A percentile compares a stretch with the other conserved stretches of the same genome.
Conservation (phyloP, 2,888 invertebrate species). For the Nomada flava region DNA sequence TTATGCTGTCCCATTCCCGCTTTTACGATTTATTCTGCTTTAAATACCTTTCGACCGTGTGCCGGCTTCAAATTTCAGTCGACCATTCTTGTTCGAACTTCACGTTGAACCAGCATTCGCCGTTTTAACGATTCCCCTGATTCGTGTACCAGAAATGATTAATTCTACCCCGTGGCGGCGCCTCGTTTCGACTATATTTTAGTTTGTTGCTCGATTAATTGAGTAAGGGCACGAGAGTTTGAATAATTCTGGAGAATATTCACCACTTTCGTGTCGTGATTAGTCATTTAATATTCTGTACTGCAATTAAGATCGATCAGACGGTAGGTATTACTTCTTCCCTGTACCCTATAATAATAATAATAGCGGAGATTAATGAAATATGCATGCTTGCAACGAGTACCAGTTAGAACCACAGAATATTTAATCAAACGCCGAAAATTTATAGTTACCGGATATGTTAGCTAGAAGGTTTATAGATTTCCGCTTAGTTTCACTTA, state of each 20-base stretch:
- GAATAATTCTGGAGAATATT: background rate
- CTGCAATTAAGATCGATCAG: background rate
- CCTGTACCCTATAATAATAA: background rate
- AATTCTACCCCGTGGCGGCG: slow-evolving; percentile 3
- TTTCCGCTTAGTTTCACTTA: slow-evolving; percentile 3
- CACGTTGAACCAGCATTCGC: slow-evolving; percentile 12
- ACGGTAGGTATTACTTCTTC: background rate
- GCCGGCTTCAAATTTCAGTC: slow-evolving; percentile 46
- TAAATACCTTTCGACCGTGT: slow-evolving; percentile 48
- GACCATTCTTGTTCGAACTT: slow-evolving; percentile 35
- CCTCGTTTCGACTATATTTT: background rate
- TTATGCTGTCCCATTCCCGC: slow-evolving; percentile 27
- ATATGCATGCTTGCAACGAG: background rate
- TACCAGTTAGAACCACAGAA: background rate
- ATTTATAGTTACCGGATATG: background rate
- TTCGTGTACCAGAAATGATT: slow-evolving; percentile 22
- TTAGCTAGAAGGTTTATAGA: background rate
- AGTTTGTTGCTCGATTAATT: slow-evolving; percentile 23
- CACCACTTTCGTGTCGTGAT: background rate
- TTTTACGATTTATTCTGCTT: slow-evolving; percentile 58
- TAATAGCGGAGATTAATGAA: background rate
- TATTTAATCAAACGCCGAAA: background rate
- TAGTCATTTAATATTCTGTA: background rate
- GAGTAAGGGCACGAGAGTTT: slow-evolving; percentile 20
- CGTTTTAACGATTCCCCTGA: slow-evolving; percentile 43